Percentiles rank a stretch among this genome's conserved stretches.
phyloP scores from a whole-genome alignment of 2,113 vertebrate species.

The Sylvia atricapilla region DNA sequence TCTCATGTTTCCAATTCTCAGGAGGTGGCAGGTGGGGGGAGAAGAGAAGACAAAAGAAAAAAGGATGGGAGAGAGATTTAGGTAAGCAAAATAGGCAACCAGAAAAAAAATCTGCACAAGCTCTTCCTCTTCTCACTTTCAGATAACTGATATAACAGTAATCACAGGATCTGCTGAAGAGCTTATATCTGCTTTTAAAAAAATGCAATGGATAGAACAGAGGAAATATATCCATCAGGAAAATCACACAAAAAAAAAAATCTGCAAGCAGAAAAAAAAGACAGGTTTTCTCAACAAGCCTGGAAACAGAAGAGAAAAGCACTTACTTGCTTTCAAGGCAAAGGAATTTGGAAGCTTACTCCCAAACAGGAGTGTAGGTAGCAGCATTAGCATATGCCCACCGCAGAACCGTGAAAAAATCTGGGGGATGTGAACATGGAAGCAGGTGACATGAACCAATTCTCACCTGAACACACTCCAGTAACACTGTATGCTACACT shows the following conservation, averaged over 20 bases:
- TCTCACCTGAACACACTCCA: neutral
- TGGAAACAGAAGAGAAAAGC: neutral
- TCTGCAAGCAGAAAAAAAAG: neutral
- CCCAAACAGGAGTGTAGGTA: neutral
- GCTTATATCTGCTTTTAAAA: neutral
- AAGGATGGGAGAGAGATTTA: neutral
- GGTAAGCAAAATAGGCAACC: neutral
- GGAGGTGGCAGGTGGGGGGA: neutral
- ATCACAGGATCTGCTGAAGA: neutral
- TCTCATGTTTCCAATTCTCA: constrained; percentile 22
- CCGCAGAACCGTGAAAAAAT: neutral
- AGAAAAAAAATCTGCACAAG: neutral
- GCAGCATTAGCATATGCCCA: neutral
- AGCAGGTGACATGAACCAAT: neutral
- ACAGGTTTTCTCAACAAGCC: neutral
- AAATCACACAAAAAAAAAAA: neutral
- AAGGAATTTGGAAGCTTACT: neutral
- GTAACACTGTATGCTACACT: neutral
- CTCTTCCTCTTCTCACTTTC: neutral
- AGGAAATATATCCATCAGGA: neutral
- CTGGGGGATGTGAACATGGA: neutral
- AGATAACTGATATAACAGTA: neutral
- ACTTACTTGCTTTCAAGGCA: neutral
- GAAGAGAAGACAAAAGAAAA: neutral
- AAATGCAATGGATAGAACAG: neutral